Base-by-base conservation (phyloP, 1,140 invertebrate species). In the Panonychus citri region DNA sequence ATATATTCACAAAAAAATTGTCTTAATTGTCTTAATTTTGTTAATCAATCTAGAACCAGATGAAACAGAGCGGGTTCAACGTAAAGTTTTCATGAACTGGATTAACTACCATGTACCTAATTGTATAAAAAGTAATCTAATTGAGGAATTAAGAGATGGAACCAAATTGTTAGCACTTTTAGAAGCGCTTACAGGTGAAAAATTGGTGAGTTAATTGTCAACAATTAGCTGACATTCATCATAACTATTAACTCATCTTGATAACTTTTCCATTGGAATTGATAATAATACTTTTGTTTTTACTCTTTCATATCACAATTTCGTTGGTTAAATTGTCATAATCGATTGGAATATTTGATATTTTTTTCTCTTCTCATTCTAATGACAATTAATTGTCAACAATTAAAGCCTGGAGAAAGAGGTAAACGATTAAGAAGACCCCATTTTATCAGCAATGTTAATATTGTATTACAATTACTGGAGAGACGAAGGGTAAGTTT, bases 371-470 rank as follows among this genome's bases (percentile, higher is more conserved):
- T n/a, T n/a, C n/a, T n/a, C n/a, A n/a, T n/a, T n/a, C n/a, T n/a
- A n/a, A n/a, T n/a, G n/a, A n/a, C n/a, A 54, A 30, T 54, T 34
- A 12, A 12, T 7, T 7, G 12, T 34, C 0, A 34, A 34, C 5
- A 34, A 34, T 34, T 7, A 34, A 13, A 54, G 53, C 28, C 3
- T n/a, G 34, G 39, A 25, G 54, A 55, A 46, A 21, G 40, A 46
- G 39, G 54, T 1, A 17, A 27, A 46, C 5, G 24, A 46, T 25
- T 43, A 28, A 5, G 24, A 26, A 21, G 54, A 15, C 39, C 40
- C 3, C 54, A 55, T 55, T 55, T 55, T 34, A 55, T 55, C 27
- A 46, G 40, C 24, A 55, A 42, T 43, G 54, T 55, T 1, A 55
- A 46, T 21, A 55, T 3, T 43, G 54, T 19, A 43, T 25, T 55